phyloP scores from a whole-genome alignment of 2,797 vertebrate genomes.

The Melanotaenia nigrans region DNA sequence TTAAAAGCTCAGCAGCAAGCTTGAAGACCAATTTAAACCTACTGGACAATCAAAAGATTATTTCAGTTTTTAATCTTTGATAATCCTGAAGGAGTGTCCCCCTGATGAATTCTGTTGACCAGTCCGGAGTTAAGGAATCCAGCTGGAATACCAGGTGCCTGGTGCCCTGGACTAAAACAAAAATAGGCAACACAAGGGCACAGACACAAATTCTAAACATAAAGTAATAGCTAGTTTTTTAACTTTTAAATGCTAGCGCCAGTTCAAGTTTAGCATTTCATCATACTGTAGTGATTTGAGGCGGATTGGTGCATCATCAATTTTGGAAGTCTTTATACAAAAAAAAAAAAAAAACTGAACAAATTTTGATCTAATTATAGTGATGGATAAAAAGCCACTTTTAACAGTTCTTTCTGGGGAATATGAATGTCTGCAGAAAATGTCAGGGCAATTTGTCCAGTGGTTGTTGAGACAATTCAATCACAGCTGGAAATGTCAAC shows the following conservation, averaged over 20 bases:
- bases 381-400: neutral
- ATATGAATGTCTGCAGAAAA: neutral
- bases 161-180: neutral
- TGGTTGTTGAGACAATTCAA: constrained; percentile 5
- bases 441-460: constrained; percentile 13
- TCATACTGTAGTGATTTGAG: neutral
- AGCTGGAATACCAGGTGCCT: neutral
- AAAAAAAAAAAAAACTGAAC: neutral
- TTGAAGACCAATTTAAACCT: neutral
- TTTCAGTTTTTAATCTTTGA: neutral
- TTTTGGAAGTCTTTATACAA: neutral
- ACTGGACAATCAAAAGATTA: neutral
- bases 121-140: neutral
- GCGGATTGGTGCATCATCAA: neutral
- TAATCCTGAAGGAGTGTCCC: neutral
- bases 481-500: constrained; percentile 14
- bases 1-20: neutral
- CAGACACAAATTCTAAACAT: neutral
- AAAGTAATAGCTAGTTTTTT: too few species aligned
- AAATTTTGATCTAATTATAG: neutral
- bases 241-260: neutral
- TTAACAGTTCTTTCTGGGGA: neutral
- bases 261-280: neutral
- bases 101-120: too few species aligned
- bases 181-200: neutral